A percentile compares a stretch with the other conserved stretches of the same genome.
These are phyloP conservation scores for Rhagologus leucostigma DNA, from an alignment of 2,113 vertebrate species.

Conservation along the genomic window DNA sequence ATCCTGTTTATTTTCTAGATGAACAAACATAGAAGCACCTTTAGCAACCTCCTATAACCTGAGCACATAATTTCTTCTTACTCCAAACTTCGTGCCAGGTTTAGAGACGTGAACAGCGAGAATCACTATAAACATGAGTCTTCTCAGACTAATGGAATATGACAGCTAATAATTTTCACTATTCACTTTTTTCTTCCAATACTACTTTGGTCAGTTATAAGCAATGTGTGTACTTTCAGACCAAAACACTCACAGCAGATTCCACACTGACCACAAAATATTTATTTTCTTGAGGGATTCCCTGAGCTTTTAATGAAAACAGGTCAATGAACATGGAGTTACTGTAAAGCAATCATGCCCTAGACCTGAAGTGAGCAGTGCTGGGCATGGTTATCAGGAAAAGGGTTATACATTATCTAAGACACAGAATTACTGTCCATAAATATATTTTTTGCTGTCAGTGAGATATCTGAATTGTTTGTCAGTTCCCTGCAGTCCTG, in stretches of 20 bases:
- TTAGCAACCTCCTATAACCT: background rate
- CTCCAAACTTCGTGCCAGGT: background rate
- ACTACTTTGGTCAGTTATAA: background rate
- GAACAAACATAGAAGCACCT: background rate
- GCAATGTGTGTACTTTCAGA: background rate
- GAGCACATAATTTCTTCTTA: background rate
- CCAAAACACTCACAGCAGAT: background rate
- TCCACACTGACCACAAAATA: accelerated
- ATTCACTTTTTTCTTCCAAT: background rate
- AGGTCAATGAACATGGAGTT: background rate
- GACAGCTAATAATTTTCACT: background rate
- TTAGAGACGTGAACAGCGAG: background rate
- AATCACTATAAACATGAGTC: background rate
- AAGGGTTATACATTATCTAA: background rate
- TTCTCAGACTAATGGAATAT: background rate
- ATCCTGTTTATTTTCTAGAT: background rate
- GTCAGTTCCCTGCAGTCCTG: background rate
- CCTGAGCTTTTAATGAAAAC: background rate
- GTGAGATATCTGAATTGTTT: background rate
- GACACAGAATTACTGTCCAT: background rate
- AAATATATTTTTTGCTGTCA: background rate
- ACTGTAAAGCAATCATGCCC: background rate
- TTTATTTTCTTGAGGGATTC: background rate
- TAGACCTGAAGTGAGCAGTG: background rate
- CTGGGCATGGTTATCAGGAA: background rate